These are phyloP conservation scores for Eristalis intricaria DNA, from an alignment of 2,888 invertebrate species.

Conservation along the genomic window DNA sequence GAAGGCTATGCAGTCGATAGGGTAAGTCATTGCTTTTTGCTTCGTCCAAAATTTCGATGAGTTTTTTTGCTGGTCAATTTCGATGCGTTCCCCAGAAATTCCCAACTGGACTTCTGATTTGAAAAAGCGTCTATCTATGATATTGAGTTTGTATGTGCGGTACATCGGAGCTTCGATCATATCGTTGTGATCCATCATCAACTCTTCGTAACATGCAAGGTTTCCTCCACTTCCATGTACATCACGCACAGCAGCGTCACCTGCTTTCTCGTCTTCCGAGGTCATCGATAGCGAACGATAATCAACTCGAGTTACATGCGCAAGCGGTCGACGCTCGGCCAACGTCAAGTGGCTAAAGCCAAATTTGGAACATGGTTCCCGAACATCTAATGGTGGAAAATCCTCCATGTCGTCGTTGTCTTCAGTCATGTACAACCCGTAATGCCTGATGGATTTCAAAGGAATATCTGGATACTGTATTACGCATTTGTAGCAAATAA, in stretches of 20 bases:
- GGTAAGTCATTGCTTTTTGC: slow-evolving; percentile 91
- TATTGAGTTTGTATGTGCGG: slow-evolving; percentile 89
- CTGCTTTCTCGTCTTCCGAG: slow-evolving; percentile 81
- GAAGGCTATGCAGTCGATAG: slow-evolving; percentile 93
- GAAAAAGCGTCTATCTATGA: slow-evolving; percentile 90
- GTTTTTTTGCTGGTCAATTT: slow-evolving; percentile 89
- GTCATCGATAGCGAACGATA: slow-evolving; percentile 80
- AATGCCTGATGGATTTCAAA: slow-evolving; percentile 86
- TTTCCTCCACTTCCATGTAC: slow-evolving; percentile 76
- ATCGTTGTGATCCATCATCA: slow-evolving; percentile 88
- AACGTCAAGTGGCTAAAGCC: slow-evolving; percentile 94
- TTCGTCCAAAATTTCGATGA: slow-evolving; percentile 85
- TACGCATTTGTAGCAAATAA: slow-evolving; percentile 92
- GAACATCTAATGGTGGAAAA: slow-evolving; percentile 94
- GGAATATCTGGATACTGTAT: slow-evolving; percentile 85
- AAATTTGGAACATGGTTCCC: slow-evolving; percentile 95
- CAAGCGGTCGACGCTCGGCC: slow-evolving; percentile 85
- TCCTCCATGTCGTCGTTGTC: slow-evolving; percentile 94
- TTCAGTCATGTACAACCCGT: slow-evolving; percentile 96
- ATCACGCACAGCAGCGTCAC: slow-evolving; percentile 79
- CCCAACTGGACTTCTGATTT: slow-evolving; percentile 93
- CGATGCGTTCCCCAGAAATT: slow-evolving; percentile 94
- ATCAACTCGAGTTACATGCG: slow-evolving; percentile 78
- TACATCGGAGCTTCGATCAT: slow-evolving; percentile 94
- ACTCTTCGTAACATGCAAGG: slow-evolving; percentile 83